Conservation (phyloP, 2,113 vertebrate genomes). For the Cyanoramphus novaezelandiae region DNA sequence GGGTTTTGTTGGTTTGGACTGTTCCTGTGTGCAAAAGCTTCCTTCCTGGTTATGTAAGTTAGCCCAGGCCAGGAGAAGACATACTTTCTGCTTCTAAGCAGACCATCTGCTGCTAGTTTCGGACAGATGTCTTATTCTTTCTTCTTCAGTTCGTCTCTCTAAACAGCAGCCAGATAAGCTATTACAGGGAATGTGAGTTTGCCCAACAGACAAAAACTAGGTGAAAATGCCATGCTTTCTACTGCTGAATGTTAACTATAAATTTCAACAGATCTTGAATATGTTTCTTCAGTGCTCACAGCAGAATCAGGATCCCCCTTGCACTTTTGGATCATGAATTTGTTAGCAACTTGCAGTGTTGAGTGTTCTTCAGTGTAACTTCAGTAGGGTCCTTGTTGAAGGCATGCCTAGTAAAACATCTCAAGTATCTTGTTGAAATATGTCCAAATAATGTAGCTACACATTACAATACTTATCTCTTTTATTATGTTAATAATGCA, state of each 20-base stretch:
- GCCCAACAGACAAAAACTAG: background rate
- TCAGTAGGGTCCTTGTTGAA: background rate
- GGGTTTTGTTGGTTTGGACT: background rate
- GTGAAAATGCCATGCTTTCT: background rate
- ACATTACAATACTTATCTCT: background rate
- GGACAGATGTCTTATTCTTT: background rate
- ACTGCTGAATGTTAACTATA: background rate
- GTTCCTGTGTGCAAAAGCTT: background rate
- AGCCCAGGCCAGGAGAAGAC: background rate
- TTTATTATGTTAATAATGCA: background rate
- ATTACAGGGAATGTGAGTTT: background rate
- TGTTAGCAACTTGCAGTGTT: background rate
- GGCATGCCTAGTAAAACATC: background rate
- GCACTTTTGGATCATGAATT: background rate
- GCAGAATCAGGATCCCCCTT: background rate
- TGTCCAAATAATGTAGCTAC: background rate
- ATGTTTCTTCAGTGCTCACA: background rate
- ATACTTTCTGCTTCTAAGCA: background rate
- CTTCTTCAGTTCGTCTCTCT: background rate
- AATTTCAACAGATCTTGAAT: background rate
- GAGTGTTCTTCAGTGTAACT: background rate
- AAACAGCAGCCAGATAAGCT: no score
- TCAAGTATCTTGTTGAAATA: accelerated
- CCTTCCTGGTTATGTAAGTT: background rate
- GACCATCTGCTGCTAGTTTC: background rate